Base-by-base conservation (phyloP, 2,888 invertebrate genomes). In the Dynastes tityus region DNA sequence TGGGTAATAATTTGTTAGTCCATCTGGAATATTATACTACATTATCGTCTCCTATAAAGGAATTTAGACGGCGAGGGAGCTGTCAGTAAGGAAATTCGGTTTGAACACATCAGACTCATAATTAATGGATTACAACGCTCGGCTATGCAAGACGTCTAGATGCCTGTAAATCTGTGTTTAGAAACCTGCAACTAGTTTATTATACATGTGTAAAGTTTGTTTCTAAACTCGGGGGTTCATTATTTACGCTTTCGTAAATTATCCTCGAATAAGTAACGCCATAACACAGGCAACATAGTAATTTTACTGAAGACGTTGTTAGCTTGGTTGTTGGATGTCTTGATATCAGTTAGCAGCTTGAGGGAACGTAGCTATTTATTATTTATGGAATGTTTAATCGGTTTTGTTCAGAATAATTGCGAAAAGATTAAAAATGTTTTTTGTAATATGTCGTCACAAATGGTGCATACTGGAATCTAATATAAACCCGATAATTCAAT, bases 131-230 rank as follows among this genome's bases (percentile, higher is more conserved):
- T 45, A n/a, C 65, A 40, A 49, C 22, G 45, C 65, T n/a, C 45
- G 40, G 9, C 11, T 45, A 22, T 67, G 11, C 40, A 22, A 40
- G 9, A 29, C 27, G 32, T 32, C 53, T 29, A 40, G 22, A 29
- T 16, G 53, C 29, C 32, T 29, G 53, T n/a, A 70, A 70, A 70
- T 53, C 70, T 70, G 9, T 32, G 70, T 70, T 53, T n/a, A 32
- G 53, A 27, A 70, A 32, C 32, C 32, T 45, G 65, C 27, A 70
- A 29, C 29, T 70, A 29, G 70, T 53, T 70, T 70, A 70, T 53
- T 32, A 53, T 53, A 70, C 70, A 70, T 53, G 70, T 32, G 70
- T 53, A 70, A 70, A 70, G 70, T 70, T 70, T 53, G 70, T 70
- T 53, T 53, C 32, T 70, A 29, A 53, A 70, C 51, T 53, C 49